Evolutionary conservation across 2,888 invertebrate genomes (phyloP).

Genomic region (Automeris io): DNA sequence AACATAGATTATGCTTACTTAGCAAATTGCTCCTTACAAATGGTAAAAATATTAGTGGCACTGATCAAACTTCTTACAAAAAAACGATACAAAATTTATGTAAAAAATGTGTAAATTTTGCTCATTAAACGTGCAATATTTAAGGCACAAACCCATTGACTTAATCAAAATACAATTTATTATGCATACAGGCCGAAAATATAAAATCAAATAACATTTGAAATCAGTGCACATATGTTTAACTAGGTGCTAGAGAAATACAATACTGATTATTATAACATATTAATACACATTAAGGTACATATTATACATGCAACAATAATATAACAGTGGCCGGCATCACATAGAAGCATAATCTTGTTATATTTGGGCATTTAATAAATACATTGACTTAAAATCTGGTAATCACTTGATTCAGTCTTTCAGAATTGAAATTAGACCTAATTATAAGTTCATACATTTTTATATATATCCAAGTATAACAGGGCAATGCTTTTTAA

Average conservation of each 20-base stretch:
- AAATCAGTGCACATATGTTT: slow-evolving; percentile 10
- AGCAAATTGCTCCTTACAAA: slow-evolving; percentile 59
- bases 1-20: slow-evolving; percentile 51
- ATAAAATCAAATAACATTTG: slow-evolving; percentile 5
- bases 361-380: too few relatives aligned
- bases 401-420: too few relatives aligned
- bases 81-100: slow-evolving; percentile 22
- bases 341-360: slow-evolving; percentile 18
- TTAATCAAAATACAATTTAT: slow-evolving; percentile 13
- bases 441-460: too few relatives aligned
- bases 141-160: slow-evolving; percentile 48
- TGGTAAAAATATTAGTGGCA: slow-evolving; percentile 54
- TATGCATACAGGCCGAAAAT: slow-evolving; percentile 12
- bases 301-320: slow-evolving; percentile 14
- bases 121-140: slow-evolving; percentile 47
- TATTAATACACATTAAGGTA: slow-evolving; percentile 35
- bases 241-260: slow-evolving; percentile 26
- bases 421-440: too few relatives aligned
- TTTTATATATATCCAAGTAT: too few relatives aligned
- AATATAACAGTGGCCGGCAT: slow-evolving; percentile 10
- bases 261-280: slow-evolving; percentile 53
- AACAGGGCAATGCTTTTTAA: too few relatives aligned
- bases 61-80: slow-evolving; percentile 33
- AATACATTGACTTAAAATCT: too few relatives aligned
- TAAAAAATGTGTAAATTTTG: slow-evolving; percentile 24